Evolutionary conservation across 2,797 vertebrate species (phyloP), one percentile per base, ranked within the genome.

Genomic region (Scomberomorus guttatus): DNA sequence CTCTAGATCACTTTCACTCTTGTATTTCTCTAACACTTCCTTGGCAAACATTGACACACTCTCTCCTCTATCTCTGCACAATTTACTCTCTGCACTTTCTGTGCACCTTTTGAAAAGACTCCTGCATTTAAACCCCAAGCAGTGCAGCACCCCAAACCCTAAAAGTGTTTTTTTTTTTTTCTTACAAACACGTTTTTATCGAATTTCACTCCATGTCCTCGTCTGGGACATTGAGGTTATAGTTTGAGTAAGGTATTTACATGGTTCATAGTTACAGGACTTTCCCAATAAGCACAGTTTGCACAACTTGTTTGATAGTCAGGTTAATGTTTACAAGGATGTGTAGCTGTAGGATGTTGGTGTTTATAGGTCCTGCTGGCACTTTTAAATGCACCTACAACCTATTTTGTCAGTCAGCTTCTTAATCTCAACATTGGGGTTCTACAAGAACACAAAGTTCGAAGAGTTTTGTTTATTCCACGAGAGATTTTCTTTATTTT

Each of bases 31-130:
- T 66, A 50, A 48, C 29, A 37, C 14, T 54, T 34, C 29, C 55
- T 75, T 58, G 32, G n/a, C 56, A 70, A 70, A 75, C 67, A 61
- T 0, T 52, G 72, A 65, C 61, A 48, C 54, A 25, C 77, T 44
- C 17, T 25, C 51, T 48, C 17, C 12, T 60, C 66, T 11, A 12
- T 59, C 57, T 25, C 13, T 25, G 14, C 52, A 59, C 76, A 56
- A 54, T 58, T 39, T 29, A 3, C 42, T 48, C 37, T 71, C 25
- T 50, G 50, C 39, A 6, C 50, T 20, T 7, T 55, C 27, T 42
- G 15, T 25, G 51, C 27, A 14, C 44, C 14, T 51, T 29, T 42
- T 20, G 5, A 2, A 9, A 62, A 65, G 61, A 39, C 44, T 65
- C 58, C 20, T 15, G 6, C 5, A 3, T 55, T 29, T 42, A 48